These are phyloP conservation scores for Prosapia bicincta DNA, from an alignment of 2,888 invertebrate genomes.

Conservation along the genomic window DNA sequence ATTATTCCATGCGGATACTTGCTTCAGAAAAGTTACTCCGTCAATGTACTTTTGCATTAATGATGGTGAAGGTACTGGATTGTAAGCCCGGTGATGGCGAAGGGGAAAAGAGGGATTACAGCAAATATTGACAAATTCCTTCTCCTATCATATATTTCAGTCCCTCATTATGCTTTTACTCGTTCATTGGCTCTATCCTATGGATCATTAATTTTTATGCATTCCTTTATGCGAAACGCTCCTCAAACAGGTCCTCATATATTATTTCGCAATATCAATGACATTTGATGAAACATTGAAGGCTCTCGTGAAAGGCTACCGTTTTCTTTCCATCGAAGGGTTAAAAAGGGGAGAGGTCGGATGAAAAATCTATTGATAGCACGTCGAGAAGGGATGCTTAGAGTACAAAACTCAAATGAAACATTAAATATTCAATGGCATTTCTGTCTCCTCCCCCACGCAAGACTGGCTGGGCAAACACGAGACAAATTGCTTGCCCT, in stretches of 20 bases:
- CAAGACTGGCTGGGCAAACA: background rate
- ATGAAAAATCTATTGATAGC: conserved; percentile 32
- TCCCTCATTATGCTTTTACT: background rate
- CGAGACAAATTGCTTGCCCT: background rate
- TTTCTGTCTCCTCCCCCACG: conserved; percentile 9
- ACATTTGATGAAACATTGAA: conserved; percentile 30
- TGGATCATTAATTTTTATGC: conserved; percentile 32
- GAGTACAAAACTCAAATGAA: conserved; percentile 30
- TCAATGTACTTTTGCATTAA: no score
- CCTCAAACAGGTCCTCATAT: conserved; percentile 27
- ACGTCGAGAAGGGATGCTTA: conserved; percentile 21
- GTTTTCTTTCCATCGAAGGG: conserved; percentile 21
- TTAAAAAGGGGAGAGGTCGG: background rate
- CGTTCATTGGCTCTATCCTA: conserved; percentile 22
- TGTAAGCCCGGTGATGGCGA: background rate
- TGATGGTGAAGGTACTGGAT: background rate
- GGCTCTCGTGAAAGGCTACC: conserved; percentile 8
- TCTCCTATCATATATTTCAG: background rate
- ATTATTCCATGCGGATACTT: no score
- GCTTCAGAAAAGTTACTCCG: no score
- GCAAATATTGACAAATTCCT: background rate
- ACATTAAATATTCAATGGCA: conserved; percentile 31
- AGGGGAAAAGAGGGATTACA: background rate
- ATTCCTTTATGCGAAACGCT: conserved; percentile 28
- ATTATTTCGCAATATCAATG: conserved; percentile 31